phyloP scores from a whole-genome alignment of 2,888 invertebrate genomes.

The Rhamnusium bicolor region DNA sequence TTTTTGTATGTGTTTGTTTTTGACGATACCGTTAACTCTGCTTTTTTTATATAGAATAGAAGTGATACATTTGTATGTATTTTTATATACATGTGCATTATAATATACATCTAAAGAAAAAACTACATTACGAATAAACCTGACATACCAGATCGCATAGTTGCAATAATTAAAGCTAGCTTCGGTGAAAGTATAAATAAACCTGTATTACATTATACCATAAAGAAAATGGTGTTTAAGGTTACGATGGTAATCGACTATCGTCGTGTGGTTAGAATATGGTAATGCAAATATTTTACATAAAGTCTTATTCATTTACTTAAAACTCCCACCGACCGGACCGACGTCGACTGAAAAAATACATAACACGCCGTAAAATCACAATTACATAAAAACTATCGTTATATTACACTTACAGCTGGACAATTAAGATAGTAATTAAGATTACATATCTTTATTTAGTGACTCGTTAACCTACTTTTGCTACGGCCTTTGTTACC shows the following conservation, averaged over 20 bases:
- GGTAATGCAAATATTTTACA: neutral
- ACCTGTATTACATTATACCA: neutral
- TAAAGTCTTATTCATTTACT: neutral
- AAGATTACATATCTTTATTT: conserved; percentile 31
- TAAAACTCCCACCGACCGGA: neutral
- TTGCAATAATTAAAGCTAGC: neutral
- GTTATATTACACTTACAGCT: neutral
- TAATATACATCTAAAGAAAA: neutral
- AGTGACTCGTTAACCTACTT: conserved; percentile 27
- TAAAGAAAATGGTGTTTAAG: neutral
- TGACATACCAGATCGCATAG: neutral
- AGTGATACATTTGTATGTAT: no score
- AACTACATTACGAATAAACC: neutral
- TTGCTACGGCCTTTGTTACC: conserved; percentile 15
- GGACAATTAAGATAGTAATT: conserved; percentile 28
- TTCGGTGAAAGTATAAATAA: neutral
- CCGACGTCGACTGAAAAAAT: neutral
- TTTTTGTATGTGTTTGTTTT: no score
- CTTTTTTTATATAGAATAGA: no score
- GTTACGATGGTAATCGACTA: neutral
- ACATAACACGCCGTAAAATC: neutral
- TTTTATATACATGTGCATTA: no score
- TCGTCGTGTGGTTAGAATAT: neutral
- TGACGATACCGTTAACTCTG: no score
- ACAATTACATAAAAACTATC: neutral